Evolutionary conservation across 2,113 vertebrate species (phyloP).

Genomic region (Calonectris borealis): DNA sequence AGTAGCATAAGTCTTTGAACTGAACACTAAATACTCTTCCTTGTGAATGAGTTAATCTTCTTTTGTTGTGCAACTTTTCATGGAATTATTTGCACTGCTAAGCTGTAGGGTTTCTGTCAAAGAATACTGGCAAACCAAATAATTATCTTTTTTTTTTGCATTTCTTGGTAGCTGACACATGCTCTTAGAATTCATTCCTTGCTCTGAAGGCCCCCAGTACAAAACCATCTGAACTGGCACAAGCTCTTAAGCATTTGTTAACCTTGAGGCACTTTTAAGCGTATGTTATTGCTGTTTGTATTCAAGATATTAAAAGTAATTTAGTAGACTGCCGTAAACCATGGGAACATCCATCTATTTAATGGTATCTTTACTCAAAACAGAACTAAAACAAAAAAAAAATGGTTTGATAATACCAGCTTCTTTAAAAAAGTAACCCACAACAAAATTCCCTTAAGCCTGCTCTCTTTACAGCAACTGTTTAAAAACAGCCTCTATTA

Average conservation of each 20-base stretch:
- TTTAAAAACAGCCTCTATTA: neutral
- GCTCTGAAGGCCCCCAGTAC: neutral
- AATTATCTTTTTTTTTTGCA: neutral
- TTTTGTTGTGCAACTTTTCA: neutral
- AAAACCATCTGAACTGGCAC: neutral
- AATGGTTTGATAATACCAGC: neutral
- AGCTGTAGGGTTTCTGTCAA: neutral
- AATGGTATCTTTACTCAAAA: neutral
- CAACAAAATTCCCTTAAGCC: neutral
- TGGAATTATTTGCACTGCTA: neutral
- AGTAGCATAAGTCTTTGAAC: neutral
- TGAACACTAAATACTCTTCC: neutral
- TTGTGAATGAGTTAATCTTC: neutral
- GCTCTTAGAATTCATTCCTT: neutral
- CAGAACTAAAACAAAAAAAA: neutral
- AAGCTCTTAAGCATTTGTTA: slow-evolving; percentile 23
- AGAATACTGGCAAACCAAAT: neutral
- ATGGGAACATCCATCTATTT: neutral
- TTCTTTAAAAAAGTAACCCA: neutral
- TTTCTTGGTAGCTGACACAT: neutral
- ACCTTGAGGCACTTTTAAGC: slow-evolving; percentile 20
- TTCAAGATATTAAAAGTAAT: slow-evolving; percentile 22
- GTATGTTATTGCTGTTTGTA: neutral
- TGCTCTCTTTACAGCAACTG: neutral
- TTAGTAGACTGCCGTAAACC: neutral